Conservation (phyloP, 2,797 vertebrate species). For the Mallotus villosus region DNA sequence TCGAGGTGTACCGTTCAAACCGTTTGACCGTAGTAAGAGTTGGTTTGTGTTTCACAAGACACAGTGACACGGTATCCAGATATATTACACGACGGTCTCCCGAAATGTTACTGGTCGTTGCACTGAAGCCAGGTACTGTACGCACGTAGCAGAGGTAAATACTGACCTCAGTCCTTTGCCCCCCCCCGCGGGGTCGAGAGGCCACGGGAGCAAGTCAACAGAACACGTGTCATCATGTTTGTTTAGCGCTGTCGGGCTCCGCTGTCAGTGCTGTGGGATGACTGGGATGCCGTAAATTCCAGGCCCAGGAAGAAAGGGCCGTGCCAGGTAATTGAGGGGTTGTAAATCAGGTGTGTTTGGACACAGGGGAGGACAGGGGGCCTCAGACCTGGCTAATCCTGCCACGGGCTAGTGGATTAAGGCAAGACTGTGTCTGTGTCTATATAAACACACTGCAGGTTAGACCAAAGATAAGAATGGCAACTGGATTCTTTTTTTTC, state of each 20-base stretch:
- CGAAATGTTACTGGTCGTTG: no score
- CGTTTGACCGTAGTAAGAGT: no score
- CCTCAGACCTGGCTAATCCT: neutral
- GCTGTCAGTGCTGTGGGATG: conserved; percentile 33
- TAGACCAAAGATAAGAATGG: no score
- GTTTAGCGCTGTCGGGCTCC: neutral
- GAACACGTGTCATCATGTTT: neutral
- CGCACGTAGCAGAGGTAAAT: neutral
- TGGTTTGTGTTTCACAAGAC: no score
- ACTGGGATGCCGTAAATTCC: conserved; percentile 47
- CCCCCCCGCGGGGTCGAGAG: neutral
- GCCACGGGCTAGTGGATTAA: neutral
- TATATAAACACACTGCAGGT: neutral
- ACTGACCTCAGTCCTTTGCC: neutral
- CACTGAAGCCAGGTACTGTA: no score
- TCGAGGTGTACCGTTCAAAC: no score
- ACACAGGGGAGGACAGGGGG: conserved; percentile 12
- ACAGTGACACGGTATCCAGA: no score
- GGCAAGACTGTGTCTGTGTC: neutral
- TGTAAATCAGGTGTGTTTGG: conserved; percentile 41
- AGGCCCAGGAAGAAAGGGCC: conserved; percentile 36
- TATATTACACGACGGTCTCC: no score
- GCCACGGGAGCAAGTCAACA: neutral
- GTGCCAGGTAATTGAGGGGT: conserved; percentile 36
- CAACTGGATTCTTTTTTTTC: neutral